phyloP scores from a whole-genome alignment of 2,113 vertebrate genomes.

The Carollia perspicillata region DNA sequence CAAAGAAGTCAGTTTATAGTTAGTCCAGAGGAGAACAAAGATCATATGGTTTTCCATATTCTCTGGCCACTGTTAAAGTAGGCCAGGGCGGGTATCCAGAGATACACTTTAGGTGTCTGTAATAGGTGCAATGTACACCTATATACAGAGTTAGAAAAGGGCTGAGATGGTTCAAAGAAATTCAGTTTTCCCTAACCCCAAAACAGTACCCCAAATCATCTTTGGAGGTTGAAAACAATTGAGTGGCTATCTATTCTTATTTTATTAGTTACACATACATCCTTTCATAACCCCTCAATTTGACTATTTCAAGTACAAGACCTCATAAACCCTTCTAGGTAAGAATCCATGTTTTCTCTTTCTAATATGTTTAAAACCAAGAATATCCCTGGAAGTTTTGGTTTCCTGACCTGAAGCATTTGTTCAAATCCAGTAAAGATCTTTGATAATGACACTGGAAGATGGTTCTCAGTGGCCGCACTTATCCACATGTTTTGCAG shows the following conservation, averaged over 20 bases:
- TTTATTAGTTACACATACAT: not conserved
- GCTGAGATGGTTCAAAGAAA: not conserved
- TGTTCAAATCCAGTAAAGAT: slow-evolving; percentile 1
- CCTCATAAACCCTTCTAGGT: not conserved
- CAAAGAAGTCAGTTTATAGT: not conserved
- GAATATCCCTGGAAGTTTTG: not conserved
- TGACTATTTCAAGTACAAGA: not conserved
- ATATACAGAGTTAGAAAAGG: not conserved
- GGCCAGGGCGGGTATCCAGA: not conserved
- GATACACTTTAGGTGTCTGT: not conserved
- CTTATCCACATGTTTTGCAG: not conserved
- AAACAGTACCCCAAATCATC: not conserved
- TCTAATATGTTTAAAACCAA: not conserved
- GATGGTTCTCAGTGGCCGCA: not conserved
- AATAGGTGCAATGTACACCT: not conserved
- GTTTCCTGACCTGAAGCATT: not conserved
- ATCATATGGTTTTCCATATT: not conserved
- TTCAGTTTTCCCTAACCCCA: not conserved
- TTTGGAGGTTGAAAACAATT: not conserved
- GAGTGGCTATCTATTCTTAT: not conserved
- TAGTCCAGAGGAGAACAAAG: not conserved
- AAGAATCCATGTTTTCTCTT: not conserved
- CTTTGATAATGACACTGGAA: not conserved
- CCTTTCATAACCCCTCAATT: not conserved
- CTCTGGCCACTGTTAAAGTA: not conserved